phyloP scores from a whole-genome alignment of 2,113 vertebrate genomes.

The Pogonocichla stellata region DNA sequence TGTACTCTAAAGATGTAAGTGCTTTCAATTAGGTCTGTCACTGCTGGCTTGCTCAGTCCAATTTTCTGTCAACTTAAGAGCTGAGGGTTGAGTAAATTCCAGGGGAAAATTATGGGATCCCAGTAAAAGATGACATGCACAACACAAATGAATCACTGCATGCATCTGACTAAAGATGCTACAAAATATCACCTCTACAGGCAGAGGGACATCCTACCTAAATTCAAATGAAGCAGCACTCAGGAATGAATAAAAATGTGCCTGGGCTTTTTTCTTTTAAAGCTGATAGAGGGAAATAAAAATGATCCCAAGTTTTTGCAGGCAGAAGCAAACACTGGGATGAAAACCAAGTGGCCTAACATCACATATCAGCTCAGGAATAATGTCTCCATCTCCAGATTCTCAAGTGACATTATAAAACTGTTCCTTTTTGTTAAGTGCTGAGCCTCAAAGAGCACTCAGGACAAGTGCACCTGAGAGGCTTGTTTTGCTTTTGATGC shows the following conservation, averaged over 20 bases:
- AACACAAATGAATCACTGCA: neutral
- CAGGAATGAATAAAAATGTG: neutral
- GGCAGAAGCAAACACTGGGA: neutral
- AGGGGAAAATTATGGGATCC: neutral
- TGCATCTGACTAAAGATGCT: neutral
- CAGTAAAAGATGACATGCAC: neutral
- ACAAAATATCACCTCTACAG: neutral
- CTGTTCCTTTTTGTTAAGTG: neutral
- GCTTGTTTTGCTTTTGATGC: neutral
- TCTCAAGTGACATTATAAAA: neutral
- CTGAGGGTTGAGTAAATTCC: neutral
- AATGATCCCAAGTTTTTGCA: neutral
- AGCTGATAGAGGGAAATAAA: neutral
- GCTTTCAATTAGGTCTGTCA: slow-evolving; percentile 7
- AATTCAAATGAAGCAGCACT: neutral
- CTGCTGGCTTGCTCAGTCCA: neutral
- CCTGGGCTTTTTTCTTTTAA: neutral
- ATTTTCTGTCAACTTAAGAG: slow-evolving; percentile 14
- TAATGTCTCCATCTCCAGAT: neutral
- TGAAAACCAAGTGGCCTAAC: neutral
- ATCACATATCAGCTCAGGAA: neutral
- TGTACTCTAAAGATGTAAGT: neutral
- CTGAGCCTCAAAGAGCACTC: neutral
- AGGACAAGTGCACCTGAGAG: neutral
- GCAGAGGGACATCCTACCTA: neutral